These are phyloP conservation scores for Leucozona laternaria DNA, from an alignment of 2,888 invertebrate species.

Conservation along the genomic window DNA sequence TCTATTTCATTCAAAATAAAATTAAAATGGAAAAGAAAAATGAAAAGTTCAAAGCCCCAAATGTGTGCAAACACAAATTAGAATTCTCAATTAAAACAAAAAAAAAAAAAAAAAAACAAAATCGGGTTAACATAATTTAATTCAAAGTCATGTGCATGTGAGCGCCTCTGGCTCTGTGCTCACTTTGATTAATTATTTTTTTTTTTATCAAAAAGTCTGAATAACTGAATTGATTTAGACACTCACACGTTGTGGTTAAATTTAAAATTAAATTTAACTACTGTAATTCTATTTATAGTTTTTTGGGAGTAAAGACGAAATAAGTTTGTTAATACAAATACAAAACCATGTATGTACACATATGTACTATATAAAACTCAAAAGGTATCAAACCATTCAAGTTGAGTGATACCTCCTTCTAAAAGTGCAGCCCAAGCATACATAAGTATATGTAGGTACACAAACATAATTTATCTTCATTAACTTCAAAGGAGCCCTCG, in stretches of 20 bases:
- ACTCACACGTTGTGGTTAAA: not conserved
- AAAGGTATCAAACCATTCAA: not conserved
- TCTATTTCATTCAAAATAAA: not conserved
- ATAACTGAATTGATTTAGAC: not conserved
- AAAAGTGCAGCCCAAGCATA: not conserved
- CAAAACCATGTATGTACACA: not conserved
- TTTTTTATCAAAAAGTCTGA: slow-evolving; percentile 2
- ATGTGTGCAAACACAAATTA: slow-evolving; percentile 6
- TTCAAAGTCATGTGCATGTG: slow-evolving; percentile 8
- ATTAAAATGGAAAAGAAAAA: not conserved
- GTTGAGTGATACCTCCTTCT: slow-evolving; percentile 1
- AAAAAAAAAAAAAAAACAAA: slow-evolving; percentile 9
- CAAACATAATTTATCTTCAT: slow-evolving; percentile 14
- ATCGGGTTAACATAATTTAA: slow-evolving; percentile 41
- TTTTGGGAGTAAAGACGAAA: not conserved
- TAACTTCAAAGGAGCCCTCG: not conserved
- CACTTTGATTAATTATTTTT: slow-evolving; percentile 3
- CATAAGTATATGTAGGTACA: not conserved
- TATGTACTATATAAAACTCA: not conserved
- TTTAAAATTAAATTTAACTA: slow-evolving; percentile 9
- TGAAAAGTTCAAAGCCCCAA: slow-evolving; percentile 24
- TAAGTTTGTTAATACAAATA: slow-evolving; percentile 1
- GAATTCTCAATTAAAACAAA: slow-evolving; percentile 13
- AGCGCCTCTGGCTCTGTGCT: not conserved
- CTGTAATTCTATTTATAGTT: slow-evolving; percentile 13